phyloP scores from a whole-genome alignment of 2,888 invertebrate genomes.

The Parelbella ahira region DNA sequence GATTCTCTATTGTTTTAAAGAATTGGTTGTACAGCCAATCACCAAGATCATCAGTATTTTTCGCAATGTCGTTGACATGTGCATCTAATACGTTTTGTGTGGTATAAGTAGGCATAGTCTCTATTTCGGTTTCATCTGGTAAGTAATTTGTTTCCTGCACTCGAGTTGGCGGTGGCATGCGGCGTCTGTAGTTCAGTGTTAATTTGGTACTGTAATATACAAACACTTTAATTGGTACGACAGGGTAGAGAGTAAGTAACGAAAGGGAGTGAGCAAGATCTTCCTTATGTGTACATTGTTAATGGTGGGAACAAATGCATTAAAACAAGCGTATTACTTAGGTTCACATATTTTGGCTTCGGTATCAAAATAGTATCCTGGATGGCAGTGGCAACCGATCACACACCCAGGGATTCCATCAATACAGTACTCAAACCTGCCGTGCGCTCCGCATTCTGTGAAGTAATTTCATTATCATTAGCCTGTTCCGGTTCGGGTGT shows the following conservation, averaged over 20 bases:
- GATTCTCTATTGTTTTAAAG: conserved; percentile 68
- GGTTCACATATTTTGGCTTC: conserved; percentile 70
- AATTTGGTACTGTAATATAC: conserved; percentile 54
- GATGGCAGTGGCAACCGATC: conserved; percentile 70
- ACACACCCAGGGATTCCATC: conserved; percentile 65
- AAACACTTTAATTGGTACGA: no score
- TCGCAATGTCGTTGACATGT: conserved; percentile 48
- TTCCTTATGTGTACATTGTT: no score
- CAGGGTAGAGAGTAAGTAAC: no score
- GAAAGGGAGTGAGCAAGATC: no score
- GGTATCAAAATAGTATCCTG: conserved; percentile 70
- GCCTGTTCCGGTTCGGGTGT: no score
- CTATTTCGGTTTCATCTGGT: conserved; percentile 26
- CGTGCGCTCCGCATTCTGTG: conserved; percentile 67
- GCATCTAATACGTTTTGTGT: conserved; percentile 37
- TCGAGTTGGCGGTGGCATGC: conserved; percentile 40
- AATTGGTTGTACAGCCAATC: conserved; percentile 74
- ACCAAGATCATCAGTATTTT: conserved; percentile 60
- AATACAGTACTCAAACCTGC: conserved; percentile 68
- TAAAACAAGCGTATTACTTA: no score
- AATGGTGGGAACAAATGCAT: no score
- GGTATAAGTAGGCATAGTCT: conserved; percentile 36
- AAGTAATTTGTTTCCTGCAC: conserved; percentile 25
- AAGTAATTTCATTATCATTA: no score
- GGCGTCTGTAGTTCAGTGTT: conserved; percentile 44